Evolutionary conservation across 2,113 vertebrate genomes (phyloP).

Genomic region (Megalops atlanticus): DNA sequence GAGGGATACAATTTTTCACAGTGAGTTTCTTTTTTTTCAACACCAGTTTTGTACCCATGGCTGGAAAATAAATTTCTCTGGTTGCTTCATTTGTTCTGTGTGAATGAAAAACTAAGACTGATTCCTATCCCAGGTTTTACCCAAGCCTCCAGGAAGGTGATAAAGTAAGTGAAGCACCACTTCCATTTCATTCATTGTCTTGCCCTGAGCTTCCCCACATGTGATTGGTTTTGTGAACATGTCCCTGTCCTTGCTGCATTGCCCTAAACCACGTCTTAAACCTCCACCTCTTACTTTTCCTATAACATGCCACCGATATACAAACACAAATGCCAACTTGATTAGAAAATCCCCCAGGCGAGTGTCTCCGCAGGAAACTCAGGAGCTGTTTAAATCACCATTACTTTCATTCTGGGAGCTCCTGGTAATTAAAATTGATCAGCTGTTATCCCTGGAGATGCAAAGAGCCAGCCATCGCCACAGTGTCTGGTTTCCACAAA

Average conservation of each 20-base stretch:
- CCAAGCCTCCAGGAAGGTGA: not conserved
- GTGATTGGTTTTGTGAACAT: not conserved
- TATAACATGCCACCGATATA: not conserved
- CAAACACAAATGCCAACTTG: not conserved
- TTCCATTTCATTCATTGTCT: not conserved
- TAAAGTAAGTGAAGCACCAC: not conserved
- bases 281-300: not conserved
- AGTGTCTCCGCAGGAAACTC: constrained; percentile 20
- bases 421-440: constrained; percentile 64
- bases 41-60: not conserved
- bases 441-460: constrained; percentile 39
- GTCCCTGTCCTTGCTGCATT: not conserved
- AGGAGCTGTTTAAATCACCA: constrained; percentile 51
- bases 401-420: constrained; percentile 50
- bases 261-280: not conserved
- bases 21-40: not conserved
- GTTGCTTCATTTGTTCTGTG: not conserved
- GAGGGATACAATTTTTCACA: not conserved
- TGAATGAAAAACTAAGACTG: not conserved
- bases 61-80: not conserved
- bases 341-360: constrained; percentile 43
- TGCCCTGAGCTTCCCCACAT: not conserved
- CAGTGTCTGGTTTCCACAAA: not conserved
- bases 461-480: not conserved
- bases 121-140: not conserved